Conservation (phyloP, 2,113 vertebrate species). For the Dasyornis broadbenti region DNA sequence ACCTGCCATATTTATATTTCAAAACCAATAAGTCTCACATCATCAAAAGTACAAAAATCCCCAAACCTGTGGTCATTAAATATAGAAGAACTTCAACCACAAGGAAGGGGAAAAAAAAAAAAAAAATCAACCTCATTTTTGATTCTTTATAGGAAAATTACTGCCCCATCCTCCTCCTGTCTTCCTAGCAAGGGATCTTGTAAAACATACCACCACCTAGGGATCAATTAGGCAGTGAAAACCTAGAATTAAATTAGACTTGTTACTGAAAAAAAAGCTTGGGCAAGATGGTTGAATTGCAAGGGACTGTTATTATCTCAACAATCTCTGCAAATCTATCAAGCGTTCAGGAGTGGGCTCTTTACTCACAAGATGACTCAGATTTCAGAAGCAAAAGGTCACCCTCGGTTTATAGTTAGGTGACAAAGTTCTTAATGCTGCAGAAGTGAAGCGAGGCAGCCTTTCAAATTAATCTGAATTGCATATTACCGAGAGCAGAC, state of each 20-base stretch:
- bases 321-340: conserved; percentile 22
- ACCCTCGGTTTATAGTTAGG: conserved; percentile 5
- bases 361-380: conserved; percentile 22
- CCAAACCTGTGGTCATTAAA: conserved; percentile 20
- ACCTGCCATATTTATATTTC: conserved; percentile 33
- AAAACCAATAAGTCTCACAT: conserved; percentile 23
- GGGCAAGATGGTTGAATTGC: conserved; percentile 26
- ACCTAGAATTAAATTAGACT: conserved; percentile 51
- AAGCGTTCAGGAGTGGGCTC: conserved; percentile 24
- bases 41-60: conserved; percentile 40
- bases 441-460: not conserved
- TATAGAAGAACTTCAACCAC: conserved; percentile 3
- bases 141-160: conserved; percentile 21
- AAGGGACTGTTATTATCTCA: conserved; percentile 13
- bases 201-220: conserved; percentile 47
- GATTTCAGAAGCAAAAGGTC: conserved; percentile 30
- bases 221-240: conserved; percentile 53
- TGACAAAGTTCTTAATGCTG: conserved; percentile 29
- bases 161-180: not conserved
- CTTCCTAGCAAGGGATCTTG: conserved; percentile 21
- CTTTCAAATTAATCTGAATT: conserved; percentile 37
- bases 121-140: not conserved
- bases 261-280: conserved; percentile 32
- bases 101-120: not conserved
- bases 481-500: conserved; percentile 2